phyloP scores from a whole-genome alignment of 2,888 invertebrate genomes.

The Acanthosepion lycidas region DNA sequence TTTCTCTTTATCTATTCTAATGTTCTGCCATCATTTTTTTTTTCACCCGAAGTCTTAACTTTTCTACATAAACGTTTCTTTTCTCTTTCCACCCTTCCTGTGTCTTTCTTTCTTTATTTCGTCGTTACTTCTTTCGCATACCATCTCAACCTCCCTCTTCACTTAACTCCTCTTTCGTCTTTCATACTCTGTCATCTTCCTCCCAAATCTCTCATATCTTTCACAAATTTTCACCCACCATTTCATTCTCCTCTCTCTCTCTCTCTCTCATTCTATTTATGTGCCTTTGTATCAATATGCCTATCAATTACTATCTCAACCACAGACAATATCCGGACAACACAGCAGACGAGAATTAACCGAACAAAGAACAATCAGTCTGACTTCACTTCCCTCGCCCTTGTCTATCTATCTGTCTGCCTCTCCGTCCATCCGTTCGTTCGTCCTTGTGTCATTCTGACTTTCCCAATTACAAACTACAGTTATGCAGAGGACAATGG shows the following conservation, averaged over 20 bases:
- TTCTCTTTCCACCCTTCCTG: no score
- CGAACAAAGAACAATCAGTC: not conserved
- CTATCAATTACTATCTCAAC: not conserved
- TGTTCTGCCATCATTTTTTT: no score
- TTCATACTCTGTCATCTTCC: not conserved
- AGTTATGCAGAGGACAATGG: not conserved
- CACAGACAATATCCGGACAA: conserved; percentile 33
- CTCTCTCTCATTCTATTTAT: not conserved
- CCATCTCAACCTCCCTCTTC: no score
- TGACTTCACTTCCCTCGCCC: not conserved
- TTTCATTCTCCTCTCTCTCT: not conserved
- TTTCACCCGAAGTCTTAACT: no score
- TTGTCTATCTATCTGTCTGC: not conserved
- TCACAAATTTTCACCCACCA: not conserved
- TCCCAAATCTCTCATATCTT: not conserved
- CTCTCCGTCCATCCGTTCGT: not conserved
- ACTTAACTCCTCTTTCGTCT: not conserved
- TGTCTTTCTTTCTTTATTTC: no score
- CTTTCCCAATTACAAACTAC: not conserved
- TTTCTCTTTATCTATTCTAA: no score
- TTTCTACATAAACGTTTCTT: no score
- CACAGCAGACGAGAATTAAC: not conserved
- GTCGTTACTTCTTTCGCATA: no score
- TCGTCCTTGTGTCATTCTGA: not conserved
- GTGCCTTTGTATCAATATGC: not conserved